phyloP scores from a whole-genome alignment of 1,140 invertebrate species.

The Aphelinus atriplicis region DNA sequence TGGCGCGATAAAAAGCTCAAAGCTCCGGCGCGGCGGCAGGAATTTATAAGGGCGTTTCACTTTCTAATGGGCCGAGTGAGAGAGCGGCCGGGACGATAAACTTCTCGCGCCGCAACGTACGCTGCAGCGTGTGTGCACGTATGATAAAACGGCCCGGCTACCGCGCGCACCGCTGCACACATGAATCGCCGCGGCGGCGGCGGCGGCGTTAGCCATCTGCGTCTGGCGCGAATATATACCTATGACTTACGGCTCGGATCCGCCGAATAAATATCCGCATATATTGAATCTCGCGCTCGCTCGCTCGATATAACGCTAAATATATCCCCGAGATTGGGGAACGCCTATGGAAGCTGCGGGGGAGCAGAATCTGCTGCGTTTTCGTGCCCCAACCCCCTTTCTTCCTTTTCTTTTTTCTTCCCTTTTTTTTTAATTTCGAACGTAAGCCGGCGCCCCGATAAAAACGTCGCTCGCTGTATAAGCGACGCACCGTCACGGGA shows the following conservation, averaged over 20 bases:
- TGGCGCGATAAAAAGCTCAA: no score
- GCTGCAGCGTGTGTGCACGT: not conserved
- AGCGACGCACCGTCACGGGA: constrained; percentile 15
- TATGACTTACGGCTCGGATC: constrained; percentile 23
- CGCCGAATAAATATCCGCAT: constrained; percentile 33
- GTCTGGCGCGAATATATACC: constrained; percentile 22
- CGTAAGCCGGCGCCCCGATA: not conserved
- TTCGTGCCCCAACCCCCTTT: not conserved
- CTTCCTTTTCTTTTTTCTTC: not conserved
- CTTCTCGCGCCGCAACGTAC: no score
- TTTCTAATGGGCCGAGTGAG: no score
- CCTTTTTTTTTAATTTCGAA: not conserved
- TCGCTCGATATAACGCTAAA: constrained; percentile 21
- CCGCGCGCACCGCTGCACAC: no score
- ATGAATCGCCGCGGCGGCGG: not conserved
- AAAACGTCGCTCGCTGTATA: constrained; percentile 18
- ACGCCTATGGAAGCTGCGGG: not conserved
- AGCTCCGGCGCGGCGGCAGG: no score
- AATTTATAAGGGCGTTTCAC: no score
- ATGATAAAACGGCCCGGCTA: constrained; percentile 1
- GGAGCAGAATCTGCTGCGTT: not conserved
- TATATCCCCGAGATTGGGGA: constrained; percentile 21
- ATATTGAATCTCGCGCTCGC: constrained; percentile 29
- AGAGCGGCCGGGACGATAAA: no score
- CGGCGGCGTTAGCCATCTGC: constrained; percentile 27